Base-by-base conservation (phyloP, 2,888 invertebrate species). In the Deilephila elpenor region DNA sequence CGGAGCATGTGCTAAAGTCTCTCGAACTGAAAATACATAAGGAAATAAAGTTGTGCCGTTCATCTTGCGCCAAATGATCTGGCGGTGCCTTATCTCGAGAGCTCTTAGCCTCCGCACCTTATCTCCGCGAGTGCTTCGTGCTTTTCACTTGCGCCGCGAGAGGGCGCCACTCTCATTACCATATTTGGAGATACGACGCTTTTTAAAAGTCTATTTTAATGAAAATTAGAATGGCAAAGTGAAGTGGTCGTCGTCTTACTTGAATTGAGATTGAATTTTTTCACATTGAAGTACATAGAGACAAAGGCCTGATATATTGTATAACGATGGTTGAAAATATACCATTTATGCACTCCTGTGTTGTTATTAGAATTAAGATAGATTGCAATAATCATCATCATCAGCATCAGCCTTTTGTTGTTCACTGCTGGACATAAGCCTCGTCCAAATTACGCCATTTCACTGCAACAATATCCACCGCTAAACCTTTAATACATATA, bases 161-260 rank as follows among this genome's bases (percentile, higher is more conserved):
- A 80, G 83, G 77, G 75, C 74, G 75, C 84, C 73, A 74, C 76
- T 72, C 73, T 80, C 81, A 84, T 85, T 86, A 84, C 82, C 86
- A 86, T 86, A 86, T 83, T 85, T 83, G 80, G 76, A 82, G 80
- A 71, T 25, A 53, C 61, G 71, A 73, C 53, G 73, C 61, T 70
- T 70, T 73, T 37, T 56, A 56, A 37, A 71, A 70, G 62, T 37
- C 29, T 17, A 56, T 62, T 73, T 73, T 62, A 71, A 73, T 73
- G 71, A 73, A 73, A 73, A 73, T 53, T 71, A 56, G 61, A 67
- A 67, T 67, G 60, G 59, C 71, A 59, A 60, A 60, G 71, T 71
- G 37, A 29, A 71, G 60, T 71, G 37, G 59, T 60, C 60, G 59
- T 59, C 59, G 59, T 59, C 59, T 32, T 59, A 11, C 59, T 67